Percentiles rank a stretch among this genome's conserved stretches.
phyloP scores from a whole-genome alignment of 2,888 invertebrate species.

The Drosophila greeni region DNA sequence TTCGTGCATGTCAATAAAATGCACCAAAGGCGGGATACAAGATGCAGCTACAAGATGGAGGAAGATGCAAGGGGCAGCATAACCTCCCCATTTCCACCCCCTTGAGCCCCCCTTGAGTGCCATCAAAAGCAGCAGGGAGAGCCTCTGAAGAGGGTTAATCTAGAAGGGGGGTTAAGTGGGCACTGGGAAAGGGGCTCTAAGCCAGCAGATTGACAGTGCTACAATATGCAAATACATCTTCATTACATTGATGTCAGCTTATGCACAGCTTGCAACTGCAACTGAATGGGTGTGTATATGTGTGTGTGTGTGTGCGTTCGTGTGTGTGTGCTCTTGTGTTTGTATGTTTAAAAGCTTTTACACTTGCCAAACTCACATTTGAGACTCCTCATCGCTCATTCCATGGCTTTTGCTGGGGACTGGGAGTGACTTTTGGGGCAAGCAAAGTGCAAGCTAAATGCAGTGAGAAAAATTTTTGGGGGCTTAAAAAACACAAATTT shows the following conservation, averaged over 20 bases:
- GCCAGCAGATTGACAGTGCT: conserved; percentile 60
- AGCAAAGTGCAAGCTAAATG: conserved; percentile 40
- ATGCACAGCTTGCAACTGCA: conserved; percentile 55
- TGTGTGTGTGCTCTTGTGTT: conserved; percentile 36
- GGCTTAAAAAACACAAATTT: no score
- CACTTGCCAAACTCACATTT: conserved; percentile 59
- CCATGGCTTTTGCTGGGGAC: conserved; percentile 14
- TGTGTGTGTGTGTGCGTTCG: conserved; percentile 11
- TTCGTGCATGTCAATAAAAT: conserved; percentile 64
- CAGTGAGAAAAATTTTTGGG: not conserved
- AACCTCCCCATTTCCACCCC: not conserved
- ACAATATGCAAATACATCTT: conserved; percentile 74
- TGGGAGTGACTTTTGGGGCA: conserved; percentile 61
- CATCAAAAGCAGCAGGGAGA: conserved; percentile 53
- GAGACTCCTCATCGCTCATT: conserved; percentile 29
- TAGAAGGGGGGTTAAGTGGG: not conserved
- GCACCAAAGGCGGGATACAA: conserved; percentile 28
- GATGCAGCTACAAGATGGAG: not conserved
- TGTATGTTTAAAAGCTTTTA: conserved; percentile 72
- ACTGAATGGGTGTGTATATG: conserved; percentile 7
- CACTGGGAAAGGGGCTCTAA: not conserved
- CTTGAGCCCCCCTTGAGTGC: conserved; percentile 50
- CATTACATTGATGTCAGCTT: conserved; percentile 73
- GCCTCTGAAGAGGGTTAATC: conserved; percentile 28
- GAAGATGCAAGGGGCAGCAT: not conserved